Evolutionary conservation across 2,797 vertebrate species (phyloP), one percentile per base, ranked within the genome.

Genomic region (Cynodonichthys magdalenae): DNA sequence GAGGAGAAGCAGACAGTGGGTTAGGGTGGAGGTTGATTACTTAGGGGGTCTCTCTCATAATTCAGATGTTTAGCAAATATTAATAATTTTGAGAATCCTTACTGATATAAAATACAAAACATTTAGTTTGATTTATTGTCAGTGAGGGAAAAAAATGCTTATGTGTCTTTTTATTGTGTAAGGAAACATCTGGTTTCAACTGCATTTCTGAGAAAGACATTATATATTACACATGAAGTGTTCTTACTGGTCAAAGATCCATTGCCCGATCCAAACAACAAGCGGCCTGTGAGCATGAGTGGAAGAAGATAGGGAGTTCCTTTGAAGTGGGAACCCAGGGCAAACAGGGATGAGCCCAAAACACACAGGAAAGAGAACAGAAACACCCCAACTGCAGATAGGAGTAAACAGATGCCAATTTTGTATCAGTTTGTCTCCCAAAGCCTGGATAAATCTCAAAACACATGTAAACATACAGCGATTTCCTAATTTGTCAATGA

Each of bases 401-500:
- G 15, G 14, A 60, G 4, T 5, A 49, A 29, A 66, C 1, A 56
- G 8, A 49, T 9, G 49, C 34, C 3, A 15, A 12, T 31, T 41
- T 0, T 60, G 0, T 3, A 5, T 1, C 0, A 52, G 29, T 28
- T 1, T 17, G 6, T 48, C n/a, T n/a, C 29, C 2, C n/a, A 3
- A 7, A 15, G 6, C 27, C 19, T 48, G 6, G 19, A 28, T 6
- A 27, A 0, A 36, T 12, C 2, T 19, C 4, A 15, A 68, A 48
- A 69, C 19, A 28, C 9, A 27, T 0, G 1, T 3, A 4, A 17
- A 92, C 92, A 92, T 78, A 95, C 93, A 95, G 82, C 86, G 69
- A 65, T 95, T 96, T 83, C 94, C 94, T 53, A 95, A 76, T 64
- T 95, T 95, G 80, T 95, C 94, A 27, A 93, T 95, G 42, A 96